phyloP scores from a whole-genome alignment of 2,797 vertebrate genomes.

The Crenichthys baileyi region DNA sequence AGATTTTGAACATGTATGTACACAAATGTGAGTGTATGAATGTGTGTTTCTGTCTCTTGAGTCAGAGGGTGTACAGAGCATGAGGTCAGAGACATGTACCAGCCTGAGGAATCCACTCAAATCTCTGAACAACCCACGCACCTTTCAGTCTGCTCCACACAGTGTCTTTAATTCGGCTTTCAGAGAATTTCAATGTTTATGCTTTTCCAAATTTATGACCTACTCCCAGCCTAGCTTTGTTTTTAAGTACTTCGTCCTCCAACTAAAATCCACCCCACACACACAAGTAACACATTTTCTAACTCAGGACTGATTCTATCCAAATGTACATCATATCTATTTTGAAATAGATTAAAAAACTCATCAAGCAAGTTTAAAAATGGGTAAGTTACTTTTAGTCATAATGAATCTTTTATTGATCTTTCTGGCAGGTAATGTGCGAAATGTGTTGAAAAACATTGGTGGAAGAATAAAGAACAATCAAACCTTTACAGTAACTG shows the following conservation, averaged over 20 bases:
- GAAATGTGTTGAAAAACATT: too few species aligned
- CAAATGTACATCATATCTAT: neutral
- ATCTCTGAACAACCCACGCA: slow-evolving; percentile 33
- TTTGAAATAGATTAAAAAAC: neutral
- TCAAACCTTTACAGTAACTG: neutral
- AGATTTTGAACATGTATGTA: slow-evolving; percentile 11
- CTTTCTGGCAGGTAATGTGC: too few species aligned
- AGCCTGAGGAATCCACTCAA: slow-evolving; percentile 47
- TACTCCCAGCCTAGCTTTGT: neutral
- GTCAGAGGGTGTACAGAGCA: slow-evolving; percentile 28
- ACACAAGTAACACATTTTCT: neutral
- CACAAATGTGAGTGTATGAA: neutral
- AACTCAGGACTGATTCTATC: neutral
- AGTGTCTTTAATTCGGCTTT: slow-evolving; percentile 14
- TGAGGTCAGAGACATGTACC: slow-evolving; percentile 54
- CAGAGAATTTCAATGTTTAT: slow-evolving; percentile 15
- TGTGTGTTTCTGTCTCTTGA: slow-evolving; percentile 18
- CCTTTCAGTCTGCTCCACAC: slow-evolving; percentile 17
- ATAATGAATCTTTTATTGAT: too few species aligned
- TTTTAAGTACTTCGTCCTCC: neutral
- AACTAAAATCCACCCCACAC: neutral
- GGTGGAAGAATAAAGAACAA: neutral
- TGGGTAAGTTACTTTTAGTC: too few species aligned
- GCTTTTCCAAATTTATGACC: neutral
- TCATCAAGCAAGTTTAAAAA: neutral